These are phyloP conservation scores for Philereme vetulata DNA, from an alignment of 2,888 invertebrate genomes.

Conservation along the genomic window DNA sequence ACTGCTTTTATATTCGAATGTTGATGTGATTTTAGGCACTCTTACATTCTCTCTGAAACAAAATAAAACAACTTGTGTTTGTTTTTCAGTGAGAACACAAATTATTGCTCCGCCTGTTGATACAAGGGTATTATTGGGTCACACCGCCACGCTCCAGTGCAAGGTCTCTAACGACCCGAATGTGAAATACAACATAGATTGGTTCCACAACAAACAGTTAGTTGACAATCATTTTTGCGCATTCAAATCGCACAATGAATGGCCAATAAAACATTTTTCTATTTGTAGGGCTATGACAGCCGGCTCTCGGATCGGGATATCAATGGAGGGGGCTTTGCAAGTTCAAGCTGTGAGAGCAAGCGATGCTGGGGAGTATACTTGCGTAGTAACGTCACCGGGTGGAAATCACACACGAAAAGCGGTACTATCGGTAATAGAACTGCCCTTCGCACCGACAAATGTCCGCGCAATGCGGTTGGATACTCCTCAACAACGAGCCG, in stretches of 20 bases:
- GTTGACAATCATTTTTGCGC: constrained; percentile 53
- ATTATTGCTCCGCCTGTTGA: constrained; percentile 97
- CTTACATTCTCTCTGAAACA: constrained; percentile 8
- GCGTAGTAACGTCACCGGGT: constrained; percentile 94
- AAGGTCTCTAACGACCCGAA: constrained; percentile 96
- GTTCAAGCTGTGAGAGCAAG: constrained; percentile 94
- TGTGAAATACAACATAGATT: constrained; percentile 93
- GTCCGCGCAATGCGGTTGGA: constrained; percentile 89
- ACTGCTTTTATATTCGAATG: constrained; percentile 28
- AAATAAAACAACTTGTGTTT: constrained; percentile 27
- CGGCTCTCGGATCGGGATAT: constrained; percentile 89
- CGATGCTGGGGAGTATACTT: constrained; percentile 97
- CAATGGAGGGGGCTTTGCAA: constrained; percentile 92
- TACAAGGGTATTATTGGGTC: constrained; percentile 94
- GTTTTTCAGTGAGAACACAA: constrained; percentile 91
- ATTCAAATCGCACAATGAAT: constrained; percentile 21
- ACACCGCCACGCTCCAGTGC: constrained; percentile 96
- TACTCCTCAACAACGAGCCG: constrained; percentile 87
- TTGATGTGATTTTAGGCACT: constrained; percentile 28
- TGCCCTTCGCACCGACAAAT: constrained; percentile 96
- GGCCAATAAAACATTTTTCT: constrained; percentile 22
- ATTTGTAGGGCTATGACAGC: constrained; percentile 73
- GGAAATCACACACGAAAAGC: constrained; percentile 97
- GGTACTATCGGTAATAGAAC: constrained; percentile 91
- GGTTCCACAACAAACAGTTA: constrained; percentile 94